Percentiles rank a stretch among this genome's conserved stretches.
phyloP scores from a whole-genome alignment of 1,140 invertebrate species.

The Aphidius ervi region DNA sequence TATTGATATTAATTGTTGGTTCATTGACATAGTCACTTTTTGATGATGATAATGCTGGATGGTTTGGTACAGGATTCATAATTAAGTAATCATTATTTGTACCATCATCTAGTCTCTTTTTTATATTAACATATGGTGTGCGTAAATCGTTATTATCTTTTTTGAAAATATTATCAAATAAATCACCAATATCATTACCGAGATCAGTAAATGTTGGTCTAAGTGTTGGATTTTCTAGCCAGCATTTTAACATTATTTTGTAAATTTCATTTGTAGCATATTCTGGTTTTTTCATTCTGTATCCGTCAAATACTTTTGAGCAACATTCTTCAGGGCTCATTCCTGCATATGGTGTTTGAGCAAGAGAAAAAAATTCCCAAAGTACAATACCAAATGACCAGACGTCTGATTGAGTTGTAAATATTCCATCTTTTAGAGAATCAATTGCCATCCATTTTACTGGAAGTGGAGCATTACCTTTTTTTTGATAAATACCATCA shows the following conservation, averaged over 20 bases:
- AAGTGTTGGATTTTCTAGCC: slow-evolving; percentile 71
- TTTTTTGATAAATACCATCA: slow-evolving; percentile 89
- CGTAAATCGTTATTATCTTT: slow-evolving; percentile 86
- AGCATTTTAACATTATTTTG: slow-evolving; percentile 81
- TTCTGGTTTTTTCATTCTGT: slow-evolving; percentile 79
- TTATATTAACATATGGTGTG: slow-evolving; percentile 68
- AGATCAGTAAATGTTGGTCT: slow-evolving; percentile 77
- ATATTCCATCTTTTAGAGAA: slow-evolving; percentile 73
- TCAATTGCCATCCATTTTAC: slow-evolving; percentile 83
- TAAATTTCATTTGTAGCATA: slow-evolving; percentile 74
- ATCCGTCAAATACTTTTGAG: slow-evolving; percentile 74
- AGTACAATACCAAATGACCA: slow-evolving; percentile 94
- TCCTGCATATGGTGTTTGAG: too few relatives aligned
- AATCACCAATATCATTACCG: slow-evolving; percentile 67
- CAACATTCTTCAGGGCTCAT: slow-evolving; percentile 74
- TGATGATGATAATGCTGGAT: slow-evolving; percentile 56
- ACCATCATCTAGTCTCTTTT: too few relatives aligned
- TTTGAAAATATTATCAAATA: slow-evolving; percentile 77
- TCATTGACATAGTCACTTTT: slow-evolving; percentile 55
- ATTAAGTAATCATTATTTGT: slow-evolving; percentile 68
- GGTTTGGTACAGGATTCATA: slow-evolving; percentile 71
- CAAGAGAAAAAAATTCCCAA: too few relatives aligned
- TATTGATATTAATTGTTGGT: too few relatives aligned
- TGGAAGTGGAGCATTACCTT: slow-evolving; percentile 73
- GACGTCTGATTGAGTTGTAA: slow-evolving; percentile 85